Conservation (phyloP, 2,113 vertebrate genomes). For the Bufo gargarizans region DNA sequence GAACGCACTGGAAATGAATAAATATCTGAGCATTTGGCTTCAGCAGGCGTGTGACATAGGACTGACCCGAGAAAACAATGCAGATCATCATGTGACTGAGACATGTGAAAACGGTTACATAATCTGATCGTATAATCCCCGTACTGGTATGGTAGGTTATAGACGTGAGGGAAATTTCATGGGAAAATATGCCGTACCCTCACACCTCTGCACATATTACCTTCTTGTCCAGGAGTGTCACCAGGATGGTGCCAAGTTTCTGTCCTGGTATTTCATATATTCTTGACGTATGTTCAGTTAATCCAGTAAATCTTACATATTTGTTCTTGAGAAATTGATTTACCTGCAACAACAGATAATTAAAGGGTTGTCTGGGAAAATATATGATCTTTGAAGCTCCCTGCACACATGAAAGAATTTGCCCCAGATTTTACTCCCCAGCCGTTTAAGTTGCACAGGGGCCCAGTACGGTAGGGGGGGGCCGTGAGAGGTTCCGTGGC, state of each 20-base stretch:
- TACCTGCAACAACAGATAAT: no score
- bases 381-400: no score
- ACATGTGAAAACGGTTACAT: neutral
- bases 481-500: no score
- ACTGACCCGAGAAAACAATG: neutral
- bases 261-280: neutral
- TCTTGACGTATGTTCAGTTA: neutral
- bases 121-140: neutral
- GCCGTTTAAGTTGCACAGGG: no score
- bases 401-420: no score
- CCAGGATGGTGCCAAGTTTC: neutral
- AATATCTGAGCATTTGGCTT: neutral
- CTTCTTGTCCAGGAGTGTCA: neutral
- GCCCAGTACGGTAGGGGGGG: no score
- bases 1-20: neutral
- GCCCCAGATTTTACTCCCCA: no score
- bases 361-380: no score
- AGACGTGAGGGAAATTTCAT: neutral
- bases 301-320: no score
- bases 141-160: neutral
- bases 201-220: neutral
- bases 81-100: neutral
- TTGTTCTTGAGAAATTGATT: no score
- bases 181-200: neutral
- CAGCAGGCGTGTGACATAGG: neutral